Base-by-base conservation (phyloP, 2,888 invertebrate species). In the Synanthedon tipuliformis region DNA sequence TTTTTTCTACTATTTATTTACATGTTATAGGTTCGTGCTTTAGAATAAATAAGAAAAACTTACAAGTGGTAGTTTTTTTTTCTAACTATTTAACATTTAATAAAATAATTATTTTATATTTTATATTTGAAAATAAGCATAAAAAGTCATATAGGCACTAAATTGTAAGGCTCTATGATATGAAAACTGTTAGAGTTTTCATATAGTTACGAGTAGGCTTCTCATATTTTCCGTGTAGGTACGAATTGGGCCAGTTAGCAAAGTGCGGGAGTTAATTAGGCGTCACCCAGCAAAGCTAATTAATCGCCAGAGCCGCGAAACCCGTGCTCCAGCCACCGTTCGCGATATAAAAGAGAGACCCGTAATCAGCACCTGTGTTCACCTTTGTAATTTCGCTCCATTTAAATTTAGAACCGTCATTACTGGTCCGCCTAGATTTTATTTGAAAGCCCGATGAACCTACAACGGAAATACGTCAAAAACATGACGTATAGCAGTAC, bases 341-440 rank as follows among this genome's bases (percentile, higher is more conserved):
- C n/a, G 8, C 49, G 16, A 49, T 49, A 68, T 70, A 70, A 73
- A 68, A 69, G 66, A 66, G 59, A 56, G 59, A 56, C 53, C 61
- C 65, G 65, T 73, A 71, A 70, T 69, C 63, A 61, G 62, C 73
- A 75, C 69, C 73, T 76, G 76, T 61, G 69, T 62, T 66, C 62
- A 64, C 54, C 54, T 59, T 55, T 64, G 58, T 68, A 66, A 69
- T 71, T 65, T 57, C 62, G 60, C 59, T 64, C 64, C 68, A 68
- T 73, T 77, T 67, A 66, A 73, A 71, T 68, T 67, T 67, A 56
- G 58, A 61, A 56, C 61, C 56, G 56, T 63, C 60, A 59, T 67
- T 66, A 68, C 23, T 49, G 15, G 13, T 15, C 7, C 13, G 3
- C 45, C 45, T 45, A 45, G 45, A n/a, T 45, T 45, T 15, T 15